Percentiles rank a stretch among this genome's conserved stretches.
Conservation (phyloP, 1,140 invertebrate genomes). For the Euwallacea fornicatus region DNA sequence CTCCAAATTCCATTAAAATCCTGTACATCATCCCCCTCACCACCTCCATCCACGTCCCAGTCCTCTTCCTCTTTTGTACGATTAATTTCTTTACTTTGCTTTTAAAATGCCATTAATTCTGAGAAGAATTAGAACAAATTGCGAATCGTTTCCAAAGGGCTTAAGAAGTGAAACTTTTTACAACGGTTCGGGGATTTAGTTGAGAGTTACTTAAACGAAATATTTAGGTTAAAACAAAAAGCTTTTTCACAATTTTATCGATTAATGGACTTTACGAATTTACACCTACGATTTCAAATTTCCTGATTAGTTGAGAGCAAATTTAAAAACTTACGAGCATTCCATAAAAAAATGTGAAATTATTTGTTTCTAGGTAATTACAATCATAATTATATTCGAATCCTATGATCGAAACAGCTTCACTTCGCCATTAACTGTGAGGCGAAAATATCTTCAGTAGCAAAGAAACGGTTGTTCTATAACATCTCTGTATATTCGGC, state of each 20-base stretch:
- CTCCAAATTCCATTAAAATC: no score
- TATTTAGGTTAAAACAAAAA: slow-evolving; percentile 9
- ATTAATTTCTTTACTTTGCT: slow-evolving; percentile 39
- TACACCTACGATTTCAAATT: no score
- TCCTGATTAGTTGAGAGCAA: no score
- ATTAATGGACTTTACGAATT: not conserved
- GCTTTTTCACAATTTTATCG: not conserved
- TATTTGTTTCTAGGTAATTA: no score
- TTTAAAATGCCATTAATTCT: slow-evolving; percentile 39
- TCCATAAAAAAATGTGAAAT: no score
- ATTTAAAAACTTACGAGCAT: no score
- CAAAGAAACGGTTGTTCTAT: no score
- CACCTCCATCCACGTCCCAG: not conserved
- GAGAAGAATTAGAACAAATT: slow-evolving; percentile 38
- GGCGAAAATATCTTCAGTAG: no score
- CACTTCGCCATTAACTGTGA: no score
- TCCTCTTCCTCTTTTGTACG: slow-evolving; percentile 35
- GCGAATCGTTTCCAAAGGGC: slow-evolving; percentile 34
- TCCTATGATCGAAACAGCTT: no score
- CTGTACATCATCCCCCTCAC: not conserved
- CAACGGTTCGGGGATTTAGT: slow-evolving; percentile 21
- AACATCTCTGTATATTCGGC: no score
- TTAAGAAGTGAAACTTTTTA: slow-evolving; percentile 32
- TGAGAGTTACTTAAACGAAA: slow-evolving; percentile 8
- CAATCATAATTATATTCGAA: no score